A percentile compares a stretch with the other conserved stretches of the same genome.
These are phyloP conservation scores for Tragelaphus strepsiceros DNA, from an alignment of 2,113 vertebrate species.

Conservation along the genomic window DNA sequence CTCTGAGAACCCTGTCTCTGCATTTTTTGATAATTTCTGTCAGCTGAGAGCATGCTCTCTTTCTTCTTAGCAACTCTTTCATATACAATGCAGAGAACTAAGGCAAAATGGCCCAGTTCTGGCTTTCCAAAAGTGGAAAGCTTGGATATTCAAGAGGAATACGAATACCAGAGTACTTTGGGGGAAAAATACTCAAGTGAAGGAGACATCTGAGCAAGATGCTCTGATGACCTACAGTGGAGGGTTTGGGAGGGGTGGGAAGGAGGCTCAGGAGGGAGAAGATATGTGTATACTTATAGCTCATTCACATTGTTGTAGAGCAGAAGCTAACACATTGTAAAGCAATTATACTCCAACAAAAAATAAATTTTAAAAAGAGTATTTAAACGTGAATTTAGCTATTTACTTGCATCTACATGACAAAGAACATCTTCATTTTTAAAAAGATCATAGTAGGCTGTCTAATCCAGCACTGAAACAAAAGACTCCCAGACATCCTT, in stretches of 20 bases:
- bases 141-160: neutral
- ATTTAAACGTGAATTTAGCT: neutral
- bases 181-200: neutral
- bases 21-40: constrained; percentile 22
- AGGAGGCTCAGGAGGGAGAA: neutral
- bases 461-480: neutral
- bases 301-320: neutral
- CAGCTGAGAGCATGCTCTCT: neutral
- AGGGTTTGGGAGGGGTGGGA: neutral
- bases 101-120: neutral
- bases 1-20: neutral
- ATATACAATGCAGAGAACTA: neutral
- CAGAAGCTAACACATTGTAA: neutral
- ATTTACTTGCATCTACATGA: neutral
- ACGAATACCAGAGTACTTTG: neutral
- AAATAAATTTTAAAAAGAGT: neutral
- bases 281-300: neutral
- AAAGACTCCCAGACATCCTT: neutral
- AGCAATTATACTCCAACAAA: neutral
- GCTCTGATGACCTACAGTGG: neutral
- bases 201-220: neutral
- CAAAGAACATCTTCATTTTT: neutral
- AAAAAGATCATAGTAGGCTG: neutral
- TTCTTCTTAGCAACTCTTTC: constrained; percentile 11
- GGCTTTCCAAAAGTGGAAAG: neutral